A percentile compares a stretch with the other conserved stretches of the same genome.
These are phyloP conservation scores for Pachyrhynchus sulphureomaculatus DNA, from an alignment of 1,140 invertebrate species.

Conservation along the genomic window DNA sequence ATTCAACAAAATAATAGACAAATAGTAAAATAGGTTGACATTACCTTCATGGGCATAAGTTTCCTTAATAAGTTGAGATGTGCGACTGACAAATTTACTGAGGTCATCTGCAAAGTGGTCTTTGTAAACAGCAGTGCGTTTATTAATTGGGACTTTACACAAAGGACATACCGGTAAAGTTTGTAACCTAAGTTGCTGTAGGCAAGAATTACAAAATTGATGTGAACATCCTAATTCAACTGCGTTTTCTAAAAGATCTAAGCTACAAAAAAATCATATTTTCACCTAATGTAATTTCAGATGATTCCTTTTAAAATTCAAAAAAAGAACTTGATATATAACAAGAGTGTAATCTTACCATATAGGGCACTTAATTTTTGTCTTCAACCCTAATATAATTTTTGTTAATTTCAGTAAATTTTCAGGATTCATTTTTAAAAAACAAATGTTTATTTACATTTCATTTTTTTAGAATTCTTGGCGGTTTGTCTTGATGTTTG, in stretches of 20 bases:
- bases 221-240: slow-evolving; percentile 28
- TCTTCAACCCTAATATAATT: slow-evolving; percentile 12
- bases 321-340: background rate
- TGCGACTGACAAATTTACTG: slow-evolving; percentile 15
- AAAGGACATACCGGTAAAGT: slow-evolving; percentile 19
- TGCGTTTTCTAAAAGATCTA: slow-evolving; percentile 17
- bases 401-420: slow-evolving; percentile 15
- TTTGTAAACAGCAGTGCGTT: slow-evolving; percentile 13
- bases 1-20: background rate
- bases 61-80: slow-evolving; percentile 21
- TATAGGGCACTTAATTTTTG: slow-evolving; percentile 30
- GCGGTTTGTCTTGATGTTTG: too few species aligned
- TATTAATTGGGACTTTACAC: slow-evolving; percentile 20
- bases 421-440: slow-evolving; percentile 18
- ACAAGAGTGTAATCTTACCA: slow-evolving; percentile 20
- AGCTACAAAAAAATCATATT: slow-evolving; percentile 15
- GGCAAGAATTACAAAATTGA: slow-evolving; percentile 23
- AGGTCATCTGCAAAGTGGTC: slow-evolving; percentile 23
- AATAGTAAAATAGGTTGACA: too few species aligned
- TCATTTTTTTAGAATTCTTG: too few species aligned
- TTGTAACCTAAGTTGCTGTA: background rate
- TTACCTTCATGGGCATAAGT: slow-evolving; percentile 24
- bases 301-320: background rate
- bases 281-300: background rate
- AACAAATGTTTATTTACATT: background rate